Conservation (phyloP, 2,797 vertebrate species). For the Semotilus atromaculatus region DNA sequence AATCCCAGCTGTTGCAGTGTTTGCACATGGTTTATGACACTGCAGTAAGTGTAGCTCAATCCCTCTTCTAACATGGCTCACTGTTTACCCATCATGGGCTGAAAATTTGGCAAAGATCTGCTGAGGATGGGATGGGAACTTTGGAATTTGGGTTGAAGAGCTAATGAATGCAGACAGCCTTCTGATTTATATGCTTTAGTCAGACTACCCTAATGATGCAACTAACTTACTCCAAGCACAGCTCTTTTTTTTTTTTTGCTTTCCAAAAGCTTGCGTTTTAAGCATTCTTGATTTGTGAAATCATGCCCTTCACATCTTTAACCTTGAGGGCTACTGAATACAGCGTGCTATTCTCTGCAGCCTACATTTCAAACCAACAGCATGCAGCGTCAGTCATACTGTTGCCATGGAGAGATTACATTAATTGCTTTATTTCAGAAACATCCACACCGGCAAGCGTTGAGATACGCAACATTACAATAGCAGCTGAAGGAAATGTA, state of each 20-base stretch:
- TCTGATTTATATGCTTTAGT: not conserved
- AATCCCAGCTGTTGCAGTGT: slow-evolving; percentile 53
- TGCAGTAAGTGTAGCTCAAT: slow-evolving; percentile 40
- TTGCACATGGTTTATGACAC: slow-evolving; percentile 54
- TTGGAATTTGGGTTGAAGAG: slow-evolving; percentile 14
- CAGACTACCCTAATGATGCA: not conserved
- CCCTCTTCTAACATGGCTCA: slow-evolving; percentile 27
- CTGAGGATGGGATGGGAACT: not conserved
- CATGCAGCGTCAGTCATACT: slow-evolving; percentile 35
- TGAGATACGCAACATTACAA: not conserved
- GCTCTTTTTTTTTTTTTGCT: not conserved
- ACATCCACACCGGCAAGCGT: not conserved
- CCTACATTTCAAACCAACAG: slow-evolving; percentile 9
- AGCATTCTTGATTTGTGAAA: slow-evolving; percentile 11
- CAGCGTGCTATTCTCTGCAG: slow-evolving; percentile 14
- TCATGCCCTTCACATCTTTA: slow-evolving; percentile 7
- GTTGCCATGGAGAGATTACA: slow-evolving; percentile 56
- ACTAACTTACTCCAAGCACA: not conserved
- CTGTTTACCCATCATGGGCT: not conserved
- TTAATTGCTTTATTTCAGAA: slow-evolving; percentile 53
- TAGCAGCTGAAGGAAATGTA: not conserved
- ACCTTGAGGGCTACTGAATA: slow-evolving; percentile 34
- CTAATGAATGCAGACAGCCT: slow-evolving; percentile 2
- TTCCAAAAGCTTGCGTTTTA: not conserved
- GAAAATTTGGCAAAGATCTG: slow-evolving; percentile 22